These are phyloP conservation scores for Cephalopterus ornatus DNA, from an alignment of 2,113 vertebrate species.

Conservation along the genomic window DNA sequence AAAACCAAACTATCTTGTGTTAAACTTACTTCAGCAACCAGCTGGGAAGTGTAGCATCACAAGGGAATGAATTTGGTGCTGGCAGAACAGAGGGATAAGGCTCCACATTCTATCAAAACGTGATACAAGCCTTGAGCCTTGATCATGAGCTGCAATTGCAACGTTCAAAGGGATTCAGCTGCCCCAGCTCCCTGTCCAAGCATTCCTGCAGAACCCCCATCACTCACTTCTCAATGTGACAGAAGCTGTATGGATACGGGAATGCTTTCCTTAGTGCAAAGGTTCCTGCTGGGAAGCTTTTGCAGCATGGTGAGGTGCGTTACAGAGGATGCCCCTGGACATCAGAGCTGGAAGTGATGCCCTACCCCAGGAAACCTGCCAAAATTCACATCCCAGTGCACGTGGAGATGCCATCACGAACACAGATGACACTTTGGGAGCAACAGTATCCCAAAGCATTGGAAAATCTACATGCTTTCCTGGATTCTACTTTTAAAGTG, in stretches of 20 bases:
- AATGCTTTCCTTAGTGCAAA: not conserved
- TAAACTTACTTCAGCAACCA: not conserved
- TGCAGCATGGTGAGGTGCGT: fast-evolving
- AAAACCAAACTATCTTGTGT: not conserved
- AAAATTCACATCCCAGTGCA: not conserved
- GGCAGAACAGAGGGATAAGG: not conserved
- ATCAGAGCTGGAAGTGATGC: not conserved
- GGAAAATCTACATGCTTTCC: not conserved
- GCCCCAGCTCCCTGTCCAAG: not conserved
- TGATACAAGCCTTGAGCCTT: not conserved
- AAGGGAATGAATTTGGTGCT: not conserved
- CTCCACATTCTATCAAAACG: not conserved
- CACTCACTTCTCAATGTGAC: fast-evolving
- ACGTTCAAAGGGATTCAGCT: not conserved
- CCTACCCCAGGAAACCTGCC: not conserved
- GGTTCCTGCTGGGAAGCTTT: not conserved
- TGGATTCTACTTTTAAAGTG: not conserved
- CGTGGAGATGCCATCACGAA: fast-evolving
- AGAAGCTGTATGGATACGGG: fast-evolving
- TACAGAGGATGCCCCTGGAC: not conserved
- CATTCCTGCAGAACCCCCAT: not conserved
- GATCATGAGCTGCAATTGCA: not conserved
- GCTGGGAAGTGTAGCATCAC: not conserved
- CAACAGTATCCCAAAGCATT: fast-evolving
- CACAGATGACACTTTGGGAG: not conserved